Percentiles rank a stretch among this genome's conserved stretches.
Evolutionary conservation across 2,113 vertebrate species (phyloP).

Genomic region (Mustelus asterias): DNA sequence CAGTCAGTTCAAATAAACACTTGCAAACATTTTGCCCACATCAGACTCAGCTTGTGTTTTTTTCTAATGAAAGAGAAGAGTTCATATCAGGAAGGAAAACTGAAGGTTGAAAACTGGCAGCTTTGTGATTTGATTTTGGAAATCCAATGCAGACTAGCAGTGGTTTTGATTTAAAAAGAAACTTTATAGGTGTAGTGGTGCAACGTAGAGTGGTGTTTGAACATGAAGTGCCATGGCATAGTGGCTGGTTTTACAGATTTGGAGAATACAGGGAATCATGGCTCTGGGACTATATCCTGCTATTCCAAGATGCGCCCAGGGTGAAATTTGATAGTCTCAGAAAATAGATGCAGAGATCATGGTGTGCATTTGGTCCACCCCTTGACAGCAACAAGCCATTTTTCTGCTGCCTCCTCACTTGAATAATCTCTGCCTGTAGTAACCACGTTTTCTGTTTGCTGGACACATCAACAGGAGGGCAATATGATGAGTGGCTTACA

Average conservation of each 20-base stretch:
- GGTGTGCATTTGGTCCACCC: background rate
- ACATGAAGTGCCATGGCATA: background rate
- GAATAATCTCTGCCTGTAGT: no score
- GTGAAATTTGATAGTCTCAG: no score
- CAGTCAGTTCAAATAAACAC: slow-evolving; percentile 2
- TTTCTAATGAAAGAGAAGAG: background rate
- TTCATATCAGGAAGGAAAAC: background rate
- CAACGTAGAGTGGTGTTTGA: background rate
- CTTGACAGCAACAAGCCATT: background rate
- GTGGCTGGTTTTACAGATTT: background rate
- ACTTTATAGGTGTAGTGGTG: background rate
- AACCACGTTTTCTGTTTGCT: no score
- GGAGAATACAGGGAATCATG: background rate
- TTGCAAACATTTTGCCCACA: background rate
- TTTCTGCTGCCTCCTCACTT: no score
- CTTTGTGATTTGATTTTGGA: background rate
- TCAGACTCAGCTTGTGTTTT: background rate
- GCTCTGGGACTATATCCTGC: background rate
- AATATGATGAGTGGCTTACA: no score
- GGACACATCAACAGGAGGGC: no score
- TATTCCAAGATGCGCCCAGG: background rate
- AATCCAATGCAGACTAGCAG: background rate
- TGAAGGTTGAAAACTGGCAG: background rate
- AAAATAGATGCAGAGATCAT: no score
- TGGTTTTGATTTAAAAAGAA: background rate